phyloP scores from a whole-genome alignment of 2,888 invertebrate genomes.

The Pherbina coryleti region DNA sequence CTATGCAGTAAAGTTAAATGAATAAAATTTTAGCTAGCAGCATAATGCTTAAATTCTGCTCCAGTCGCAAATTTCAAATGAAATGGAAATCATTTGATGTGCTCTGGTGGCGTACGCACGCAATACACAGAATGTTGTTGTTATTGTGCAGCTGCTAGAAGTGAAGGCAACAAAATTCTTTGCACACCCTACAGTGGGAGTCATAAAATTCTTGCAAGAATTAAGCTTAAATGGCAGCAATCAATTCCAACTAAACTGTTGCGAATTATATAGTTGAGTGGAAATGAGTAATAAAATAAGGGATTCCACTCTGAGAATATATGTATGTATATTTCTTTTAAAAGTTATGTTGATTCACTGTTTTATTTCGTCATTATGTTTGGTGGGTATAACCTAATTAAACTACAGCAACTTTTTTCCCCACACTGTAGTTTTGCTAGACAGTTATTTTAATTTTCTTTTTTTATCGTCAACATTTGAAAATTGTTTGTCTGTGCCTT shows the following conservation, averaged over 20 bases:
- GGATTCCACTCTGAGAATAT: too few species aligned
- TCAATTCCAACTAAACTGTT: too few species aligned
- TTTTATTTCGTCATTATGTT: background rate
- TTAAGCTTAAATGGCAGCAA: background rate
- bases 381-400: background rate
- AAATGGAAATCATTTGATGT: slow-evolving; percentile 1
- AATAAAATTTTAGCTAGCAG: background rate
- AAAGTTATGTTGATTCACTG: background rate
- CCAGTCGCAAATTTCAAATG: slow-evolving; percentile 15
- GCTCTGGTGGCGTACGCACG: background rate
- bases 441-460: background rate
- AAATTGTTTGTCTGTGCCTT: slow-evolving; percentile 9
- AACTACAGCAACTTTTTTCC: background rate
- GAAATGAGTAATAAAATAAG: too few species aligned
- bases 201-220: background rate
- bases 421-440: background rate
- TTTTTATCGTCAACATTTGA: background rate
- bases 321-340: too few species aligned
- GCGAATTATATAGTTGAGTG: too few species aligned
- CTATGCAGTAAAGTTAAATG: background rate
- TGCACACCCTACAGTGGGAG: background rate
- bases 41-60: slow-evolving; percentile 18
- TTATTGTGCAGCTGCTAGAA: too few species aligned
- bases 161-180: background rate
- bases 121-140: background rate